Conservation (phyloP, 2,888 invertebrate species). For the Luffia ferchaultella region DNA sequence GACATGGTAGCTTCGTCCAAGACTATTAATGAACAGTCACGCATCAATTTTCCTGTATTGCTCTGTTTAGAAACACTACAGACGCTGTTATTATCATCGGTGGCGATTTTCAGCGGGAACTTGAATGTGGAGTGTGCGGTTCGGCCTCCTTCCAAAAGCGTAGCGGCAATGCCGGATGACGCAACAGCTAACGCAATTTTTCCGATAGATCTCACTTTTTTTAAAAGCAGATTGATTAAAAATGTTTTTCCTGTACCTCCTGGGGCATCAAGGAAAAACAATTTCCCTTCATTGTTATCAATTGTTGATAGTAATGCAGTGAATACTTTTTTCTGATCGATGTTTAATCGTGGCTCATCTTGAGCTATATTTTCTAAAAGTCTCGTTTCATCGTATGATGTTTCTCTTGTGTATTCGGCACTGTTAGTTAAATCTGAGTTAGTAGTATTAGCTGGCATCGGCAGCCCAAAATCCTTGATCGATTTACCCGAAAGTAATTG, state of each 20-base stretch:
- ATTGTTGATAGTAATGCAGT: slow-evolving; percentile 12
- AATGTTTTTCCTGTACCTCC: slow-evolving; percentile 5
- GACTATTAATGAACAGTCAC: slow-evolving; percentile 16
- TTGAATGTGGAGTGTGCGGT: slow-evolving; percentile 9
- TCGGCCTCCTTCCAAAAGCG: slow-evolving; percentile 1
- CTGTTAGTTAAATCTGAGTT: slow-evolving; percentile 20
- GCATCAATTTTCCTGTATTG: slow-evolving; percentile 6
- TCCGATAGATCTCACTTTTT: slow-evolving; percentile 3
- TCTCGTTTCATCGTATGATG: slow-evolving; percentile 19
- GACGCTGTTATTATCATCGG: slow-evolving; percentile 18
- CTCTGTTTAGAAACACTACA: slow-evolving; percentile 22
- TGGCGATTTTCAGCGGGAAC: slow-evolving; percentile 16
- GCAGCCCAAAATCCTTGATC: slow-evolving; percentile 19
- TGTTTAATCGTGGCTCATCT: slow-evolving; percentile 19
- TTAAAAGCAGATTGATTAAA: slow-evolving; percentile 4
- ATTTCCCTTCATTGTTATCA: slow-evolving; percentile 4
- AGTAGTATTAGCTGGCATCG: slow-evolving; percentile 20
- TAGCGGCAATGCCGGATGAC: background rate
- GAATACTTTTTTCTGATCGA: slow-evolving; percentile 18
- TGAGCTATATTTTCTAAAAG: slow-evolving; percentile 19
- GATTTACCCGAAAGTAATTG: slow-evolving; percentile 18
- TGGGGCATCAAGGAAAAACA: slow-evolving; percentile 5
- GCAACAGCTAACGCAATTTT: background rate
- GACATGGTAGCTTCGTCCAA: no score
- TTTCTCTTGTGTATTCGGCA: slow-evolving; percentile 19